A percentile compares a stretch with the other conserved stretches of the same genome.
These are phyloP conservation scores for Pseudococcus viburni DNA, from an alignment of 2,888 invertebrate species.

Conservation along the genomic window DNA sequence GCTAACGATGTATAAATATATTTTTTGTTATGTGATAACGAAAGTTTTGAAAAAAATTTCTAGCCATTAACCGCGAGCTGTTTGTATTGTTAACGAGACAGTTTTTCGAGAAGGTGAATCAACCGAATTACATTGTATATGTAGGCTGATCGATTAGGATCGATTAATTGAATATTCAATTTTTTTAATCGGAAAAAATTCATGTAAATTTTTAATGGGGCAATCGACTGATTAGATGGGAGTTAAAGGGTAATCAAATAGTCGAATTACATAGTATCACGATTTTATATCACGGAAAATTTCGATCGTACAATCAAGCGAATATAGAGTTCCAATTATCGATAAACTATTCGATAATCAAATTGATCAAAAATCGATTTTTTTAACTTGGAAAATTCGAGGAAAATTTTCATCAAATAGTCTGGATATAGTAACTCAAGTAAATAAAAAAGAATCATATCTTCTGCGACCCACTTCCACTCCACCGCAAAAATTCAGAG, in stretches of 20 bases:
- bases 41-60: neutral
- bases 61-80: neutral
- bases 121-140: neutral
- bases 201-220: neutral
- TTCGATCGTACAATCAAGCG: too few species aligned
- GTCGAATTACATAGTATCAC: too few species aligned
- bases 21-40: neutral
- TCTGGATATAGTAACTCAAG: too few species aligned
- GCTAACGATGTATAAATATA: conserved; percentile 17
- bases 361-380: too few species aligned
- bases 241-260: too few species aligned
- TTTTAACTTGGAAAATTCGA: too few species aligned
- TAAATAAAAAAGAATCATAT: too few species aligned
- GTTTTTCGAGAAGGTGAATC: neutral
- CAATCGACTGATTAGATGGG: neutral
- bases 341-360: neutral
- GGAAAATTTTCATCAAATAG: too few species aligned
- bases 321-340: neutral
- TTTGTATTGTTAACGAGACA: neutral
- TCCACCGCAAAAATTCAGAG: too few species aligned
- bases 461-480: too few species aligned
- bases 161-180: neutral
- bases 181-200: conserved; percentile 6
- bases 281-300: too few species aligned
- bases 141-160: neutral